A percentile compares a stretch with the other conserved stretches of the same genome.
phyloP scores from a whole-genome alignment of 2,888 invertebrate genomes.

The Atrina japonica region DNA sequence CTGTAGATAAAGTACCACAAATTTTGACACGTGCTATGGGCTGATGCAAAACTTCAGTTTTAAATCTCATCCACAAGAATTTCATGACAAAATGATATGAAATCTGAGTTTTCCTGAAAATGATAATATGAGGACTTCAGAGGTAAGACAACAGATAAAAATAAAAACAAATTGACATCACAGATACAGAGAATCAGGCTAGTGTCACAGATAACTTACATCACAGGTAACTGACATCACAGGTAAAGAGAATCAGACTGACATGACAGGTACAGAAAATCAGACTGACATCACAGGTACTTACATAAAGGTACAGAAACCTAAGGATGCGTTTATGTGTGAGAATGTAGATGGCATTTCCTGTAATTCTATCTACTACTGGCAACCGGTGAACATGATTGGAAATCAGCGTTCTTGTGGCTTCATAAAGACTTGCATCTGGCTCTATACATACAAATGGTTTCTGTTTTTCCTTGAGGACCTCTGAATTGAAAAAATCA shows the following conservation, averaged over 20 bases:
- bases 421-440: conserved; percentile 90
- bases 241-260: neutral
- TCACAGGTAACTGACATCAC: neutral
- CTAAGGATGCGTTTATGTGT: conserved; percentile 98
- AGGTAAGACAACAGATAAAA: neutral
- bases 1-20: no score
- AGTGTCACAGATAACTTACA: neutral
- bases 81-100: no score
- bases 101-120: no score
- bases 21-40: no score
- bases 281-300: conserved; percentile 80
- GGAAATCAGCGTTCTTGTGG: conserved; percentile 94
- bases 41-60: no score
- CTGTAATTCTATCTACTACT: conserved; percentile 96
- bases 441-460: conserved; percentile 95
- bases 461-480: conserved; percentile 91
- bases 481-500: no score
- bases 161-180: no score
- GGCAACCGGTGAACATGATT: conserved; percentile 98
- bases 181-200: neutral
- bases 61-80: no score
- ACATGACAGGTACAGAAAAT: neutral
- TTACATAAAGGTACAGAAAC: conserved; percentile 98
- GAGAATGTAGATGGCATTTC: conserved; percentile 98
- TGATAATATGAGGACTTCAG: no score